These are phyloP conservation scores for Beris chalybata DNA, from an alignment of 2,888 invertebrate genomes.

Conservation along the genomic window DNA sequence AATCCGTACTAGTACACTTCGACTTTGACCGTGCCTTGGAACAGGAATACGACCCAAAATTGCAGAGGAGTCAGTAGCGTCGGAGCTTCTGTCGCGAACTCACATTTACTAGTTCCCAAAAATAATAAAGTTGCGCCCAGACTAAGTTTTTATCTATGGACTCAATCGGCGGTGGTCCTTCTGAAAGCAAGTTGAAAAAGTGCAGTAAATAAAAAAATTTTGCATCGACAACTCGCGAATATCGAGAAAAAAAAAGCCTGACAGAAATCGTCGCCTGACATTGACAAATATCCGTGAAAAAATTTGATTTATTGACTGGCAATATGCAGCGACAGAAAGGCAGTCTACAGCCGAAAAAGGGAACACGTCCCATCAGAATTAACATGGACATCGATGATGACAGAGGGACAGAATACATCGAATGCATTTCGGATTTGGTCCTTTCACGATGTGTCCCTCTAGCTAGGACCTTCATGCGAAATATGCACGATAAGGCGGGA, in stretches of 20 bases:
- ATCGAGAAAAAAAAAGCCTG: slow-evolving; percentile 27
- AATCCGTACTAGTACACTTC: no score
- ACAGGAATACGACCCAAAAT: no score
- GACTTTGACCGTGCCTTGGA: no score
- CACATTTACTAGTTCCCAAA: no score
- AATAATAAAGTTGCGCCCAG: no score
- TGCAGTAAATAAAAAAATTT: slow-evolving; percentile 38
- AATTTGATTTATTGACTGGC: slow-evolving; percentile 40
- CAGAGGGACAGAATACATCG: slow-evolving; percentile 21
- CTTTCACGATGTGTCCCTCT: slow-evolving; percentile 1
- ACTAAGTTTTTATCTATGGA: no score
- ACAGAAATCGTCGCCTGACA: slow-evolving; percentile 39
- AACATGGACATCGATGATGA: slow-evolving; percentile 29
- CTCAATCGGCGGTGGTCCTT: no score
- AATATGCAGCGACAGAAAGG: slow-evolving; percentile 34
- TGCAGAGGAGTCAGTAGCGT: no score
- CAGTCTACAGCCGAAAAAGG: slow-evolving; percentile 11
- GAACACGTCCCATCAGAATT: slow-evolving; percentile 2
- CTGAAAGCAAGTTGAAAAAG: slow-evolving; percentile 24
- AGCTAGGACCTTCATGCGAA: no score
- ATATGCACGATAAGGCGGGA: no score
- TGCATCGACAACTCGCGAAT: slow-evolving; percentile 33
- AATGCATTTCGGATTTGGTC: slow-evolving; percentile 18
- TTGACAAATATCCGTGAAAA: slow-evolving; percentile 39
- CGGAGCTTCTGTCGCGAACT: no score